Evolutionary conservation across 2,797 vertebrate genomes (phyloP).

Genomic region (Gephyroberyx darwinii): DNA sequence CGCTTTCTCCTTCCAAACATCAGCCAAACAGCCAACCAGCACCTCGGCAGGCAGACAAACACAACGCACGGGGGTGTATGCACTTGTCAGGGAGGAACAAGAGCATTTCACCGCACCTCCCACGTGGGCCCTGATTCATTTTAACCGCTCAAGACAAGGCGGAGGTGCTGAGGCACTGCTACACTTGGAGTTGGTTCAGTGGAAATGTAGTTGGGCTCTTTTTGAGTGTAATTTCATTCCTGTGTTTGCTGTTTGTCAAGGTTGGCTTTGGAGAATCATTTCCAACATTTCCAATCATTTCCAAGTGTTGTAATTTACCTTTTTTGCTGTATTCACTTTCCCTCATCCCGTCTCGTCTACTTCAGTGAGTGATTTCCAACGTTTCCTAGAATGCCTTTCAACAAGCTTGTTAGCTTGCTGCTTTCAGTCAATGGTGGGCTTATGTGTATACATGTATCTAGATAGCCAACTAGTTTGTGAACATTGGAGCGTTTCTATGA

Average conservation of each 20-base stretch:
- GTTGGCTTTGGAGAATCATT: conserved; percentile 21
- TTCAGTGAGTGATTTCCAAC: too few relatives aligned
- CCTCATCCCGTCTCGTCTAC: too few relatives aligned
- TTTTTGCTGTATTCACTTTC: too few relatives aligned
- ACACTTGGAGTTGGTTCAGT: conserved; percentile 25
- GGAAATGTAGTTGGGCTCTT: conserved; percentile 23
- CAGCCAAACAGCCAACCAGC: conserved; percentile 36
- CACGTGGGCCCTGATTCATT: conserved; percentile 35
- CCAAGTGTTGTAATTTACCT: too few relatives aligned
- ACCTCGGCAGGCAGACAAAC: conserved; percentile 33
- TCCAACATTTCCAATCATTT: not conserved
- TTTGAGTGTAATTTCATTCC: conserved; percentile 33
- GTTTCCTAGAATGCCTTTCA: too few relatives aligned
- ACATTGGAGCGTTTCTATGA: too few relatives aligned
- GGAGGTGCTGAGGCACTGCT: conserved; percentile 6
- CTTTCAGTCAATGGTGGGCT: too few relatives aligned
- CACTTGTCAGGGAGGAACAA: conserved; percentile 39
- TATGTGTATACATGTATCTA: too few relatives aligned
- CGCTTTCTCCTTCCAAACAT: conserved; percentile 35
- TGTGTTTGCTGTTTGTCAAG: conserved; percentile 27
- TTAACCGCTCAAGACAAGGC: conserved; percentile 52
- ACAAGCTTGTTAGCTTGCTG: too few relatives aligned
- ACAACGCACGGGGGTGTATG: conserved; percentile 29
- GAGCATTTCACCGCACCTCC: conserved; percentile 48
- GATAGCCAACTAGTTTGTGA: too few relatives aligned